phyloP scores from a whole-genome alignment of 1,140 invertebrate genomes.

The Drosophila subpulchrella region DNA sequence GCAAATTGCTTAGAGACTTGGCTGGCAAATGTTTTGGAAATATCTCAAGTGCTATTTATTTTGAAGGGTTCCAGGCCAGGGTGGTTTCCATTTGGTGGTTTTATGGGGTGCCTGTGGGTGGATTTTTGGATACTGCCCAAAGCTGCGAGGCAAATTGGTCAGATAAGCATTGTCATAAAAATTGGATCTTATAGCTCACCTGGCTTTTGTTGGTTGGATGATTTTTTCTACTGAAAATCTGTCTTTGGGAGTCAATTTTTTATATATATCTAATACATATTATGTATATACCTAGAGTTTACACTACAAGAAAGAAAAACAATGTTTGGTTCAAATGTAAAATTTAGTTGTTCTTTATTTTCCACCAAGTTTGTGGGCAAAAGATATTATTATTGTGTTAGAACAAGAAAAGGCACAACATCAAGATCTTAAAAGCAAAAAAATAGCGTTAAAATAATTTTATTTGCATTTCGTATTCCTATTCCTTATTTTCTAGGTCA shows the following conservation, averaged over 20 bases:
- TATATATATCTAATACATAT: too few species aligned
- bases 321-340: too few species aligned
- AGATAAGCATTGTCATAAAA: conserved; percentile 32
- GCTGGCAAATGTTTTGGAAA: conserved; percentile 80
- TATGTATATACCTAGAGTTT: too few species aligned
- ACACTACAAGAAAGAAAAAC: too few species aligned
- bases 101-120: conserved; percentile 16
- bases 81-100: conserved; percentile 30
- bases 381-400: neutral
- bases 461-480: neutral
- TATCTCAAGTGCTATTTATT: conserved; percentile 78
- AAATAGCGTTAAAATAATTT: neutral
- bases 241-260: too few species aligned
- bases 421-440: neutral
- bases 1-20: conserved; percentile 61
- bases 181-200: neutral
- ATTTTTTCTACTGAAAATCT: neutral
- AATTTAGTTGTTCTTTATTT: neutral
- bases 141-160: conserved; percentile 14
- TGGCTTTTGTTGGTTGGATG: neutral
- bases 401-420: neutral
- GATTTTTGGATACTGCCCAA: conserved; percentile 14
- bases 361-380: neutral
- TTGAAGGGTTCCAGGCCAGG: conserved; percentile 55
- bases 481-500: neutral